A percentile compares a stretch with the other conserved stretches of the same genome.
Conservation (phyloP, 2,113 vertebrate species). For the Phainopepla nitens region DNA sequence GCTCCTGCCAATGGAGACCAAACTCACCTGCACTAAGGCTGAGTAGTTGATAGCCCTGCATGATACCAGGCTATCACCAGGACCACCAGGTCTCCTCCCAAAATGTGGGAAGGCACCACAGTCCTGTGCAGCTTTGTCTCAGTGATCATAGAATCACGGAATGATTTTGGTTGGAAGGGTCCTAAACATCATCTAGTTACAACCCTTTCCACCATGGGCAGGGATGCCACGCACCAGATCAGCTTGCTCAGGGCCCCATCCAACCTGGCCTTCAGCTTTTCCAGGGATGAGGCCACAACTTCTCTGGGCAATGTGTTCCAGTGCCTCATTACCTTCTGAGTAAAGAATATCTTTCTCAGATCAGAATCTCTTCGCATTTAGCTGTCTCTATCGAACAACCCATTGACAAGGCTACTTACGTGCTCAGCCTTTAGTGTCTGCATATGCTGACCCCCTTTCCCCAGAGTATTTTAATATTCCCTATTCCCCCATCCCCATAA, state of each 20-base stretch:
- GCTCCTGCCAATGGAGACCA: neutral
- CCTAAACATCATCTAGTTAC: neutral
- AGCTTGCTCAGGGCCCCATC: neutral
- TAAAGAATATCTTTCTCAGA: neutral
- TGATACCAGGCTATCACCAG: neutral
- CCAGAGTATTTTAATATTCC: neutral
- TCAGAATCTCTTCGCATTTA: neutral
- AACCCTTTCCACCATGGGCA: neutral
- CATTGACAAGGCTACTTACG: neutral
- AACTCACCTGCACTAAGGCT: neutral
- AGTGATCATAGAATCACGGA: neutral
- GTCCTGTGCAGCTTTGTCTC: neutral
- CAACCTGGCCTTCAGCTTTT: neutral
- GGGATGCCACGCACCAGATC: neutral
- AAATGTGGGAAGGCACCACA: neutral
- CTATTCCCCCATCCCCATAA: neutral
- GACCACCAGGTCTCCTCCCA: neutral
- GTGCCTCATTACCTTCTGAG: neutral
- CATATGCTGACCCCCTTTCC: neutral
- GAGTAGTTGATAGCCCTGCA: neutral
- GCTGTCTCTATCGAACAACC: neutral
- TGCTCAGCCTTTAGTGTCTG: neutral
- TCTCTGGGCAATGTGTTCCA: neutral
- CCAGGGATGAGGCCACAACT: neutral
- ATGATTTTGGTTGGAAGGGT: neutral